Evolutionary conservation across 2,888 invertebrate genomes (phyloP).

Genomic region (Cenopis cana): DNA sequence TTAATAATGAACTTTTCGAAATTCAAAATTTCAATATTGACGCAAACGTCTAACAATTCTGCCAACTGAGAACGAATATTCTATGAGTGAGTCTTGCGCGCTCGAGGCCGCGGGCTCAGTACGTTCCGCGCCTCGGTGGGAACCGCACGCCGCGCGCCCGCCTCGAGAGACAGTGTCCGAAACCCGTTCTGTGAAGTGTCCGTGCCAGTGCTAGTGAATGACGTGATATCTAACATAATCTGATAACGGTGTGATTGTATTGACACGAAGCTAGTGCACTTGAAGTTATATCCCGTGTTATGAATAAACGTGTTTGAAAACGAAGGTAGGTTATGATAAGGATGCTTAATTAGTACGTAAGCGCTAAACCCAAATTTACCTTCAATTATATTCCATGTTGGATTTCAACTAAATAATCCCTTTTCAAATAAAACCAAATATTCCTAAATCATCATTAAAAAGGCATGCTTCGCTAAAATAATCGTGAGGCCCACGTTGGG

Average conservation of each 20-base stretch:
- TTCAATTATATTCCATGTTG: background rate
- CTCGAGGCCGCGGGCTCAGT: constrained; percentile 12
- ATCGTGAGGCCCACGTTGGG: constrained; percentile 48
- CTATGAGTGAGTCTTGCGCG: constrained; percentile 41
- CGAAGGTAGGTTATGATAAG: constrained; percentile 29
- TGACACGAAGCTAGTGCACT: constrained; percentile 23
- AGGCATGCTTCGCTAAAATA: background rate
- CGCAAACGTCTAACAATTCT: constrained; percentile 65
- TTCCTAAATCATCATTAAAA: background rate
- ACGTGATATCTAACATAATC: constrained; percentile 50
- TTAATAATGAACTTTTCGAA: constrained; percentile 44
- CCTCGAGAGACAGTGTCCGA: constrained; percentile 62
- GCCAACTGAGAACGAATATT: constrained; percentile 28
- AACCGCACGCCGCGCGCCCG: constrained; percentile 56
- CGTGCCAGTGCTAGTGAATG: constrained; percentile 62
- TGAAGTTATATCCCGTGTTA: constrained; percentile 23
- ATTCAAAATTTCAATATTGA: constrained; percentile 53
- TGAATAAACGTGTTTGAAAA: constrained; percentile 30
- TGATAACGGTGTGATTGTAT: constrained; percentile 26
- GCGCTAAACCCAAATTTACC: background rate
- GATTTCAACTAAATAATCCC: background rate
- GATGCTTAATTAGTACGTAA: background rate
- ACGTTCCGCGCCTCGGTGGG: constrained; percentile 57
- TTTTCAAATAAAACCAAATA: background rate
- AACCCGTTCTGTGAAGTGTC: constrained; percentile 64